These are phyloP conservation scores for Mugil cephalus DNA, from an alignment of 2,113 vertebrate species.

Conservation along the genomic window DNA sequence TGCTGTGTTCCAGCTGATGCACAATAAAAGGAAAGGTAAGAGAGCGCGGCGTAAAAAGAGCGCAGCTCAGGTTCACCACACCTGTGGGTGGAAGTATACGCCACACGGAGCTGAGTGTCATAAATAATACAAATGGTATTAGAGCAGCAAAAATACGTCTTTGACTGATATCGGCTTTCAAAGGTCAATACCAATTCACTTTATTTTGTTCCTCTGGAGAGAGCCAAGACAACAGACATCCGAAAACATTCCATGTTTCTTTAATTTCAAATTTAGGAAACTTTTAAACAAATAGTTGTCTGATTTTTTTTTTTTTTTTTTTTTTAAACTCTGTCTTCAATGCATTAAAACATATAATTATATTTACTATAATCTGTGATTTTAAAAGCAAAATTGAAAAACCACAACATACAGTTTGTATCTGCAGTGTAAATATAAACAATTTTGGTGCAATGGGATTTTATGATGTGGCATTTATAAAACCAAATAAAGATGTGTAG, in stretches of 20 bases:
- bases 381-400: not conserved
- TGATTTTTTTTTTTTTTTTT: too few relatives aligned
- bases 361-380: too few relatives aligned
- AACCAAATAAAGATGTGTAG: not conserved
- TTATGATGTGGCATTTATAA: not conserved
- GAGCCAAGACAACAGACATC: not conserved
- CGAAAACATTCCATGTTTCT: not conserved
- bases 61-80: slow-evolving; percentile 29
- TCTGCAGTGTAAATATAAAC: not conserved
- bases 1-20: slow-evolving; percentile 41
- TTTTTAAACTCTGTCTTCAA: too few relatives aligned
- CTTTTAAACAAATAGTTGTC: too few relatives aligned
- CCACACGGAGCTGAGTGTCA: slow-evolving; percentile 29
- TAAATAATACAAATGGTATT: slow-evolving; percentile 53
- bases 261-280: too few relatives aligned
- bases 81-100: slow-evolving; percentile 34
- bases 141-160: slow-evolving; percentile 2
- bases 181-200: not conserved
- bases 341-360: too few relatives aligned
- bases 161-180: slow-evolving; percentile 6
- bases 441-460: too few relatives aligned
- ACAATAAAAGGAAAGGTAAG: slow-evolving; percentile 33
- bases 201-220: not conserved
- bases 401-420: not conserved
- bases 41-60: slow-evolving; percentile 13